A percentile compares a stretch with the other conserved stretches of the same genome.
Conservation (phyloP, 1,140 invertebrate genomes). For the Lordiphosa mommai region DNA sequence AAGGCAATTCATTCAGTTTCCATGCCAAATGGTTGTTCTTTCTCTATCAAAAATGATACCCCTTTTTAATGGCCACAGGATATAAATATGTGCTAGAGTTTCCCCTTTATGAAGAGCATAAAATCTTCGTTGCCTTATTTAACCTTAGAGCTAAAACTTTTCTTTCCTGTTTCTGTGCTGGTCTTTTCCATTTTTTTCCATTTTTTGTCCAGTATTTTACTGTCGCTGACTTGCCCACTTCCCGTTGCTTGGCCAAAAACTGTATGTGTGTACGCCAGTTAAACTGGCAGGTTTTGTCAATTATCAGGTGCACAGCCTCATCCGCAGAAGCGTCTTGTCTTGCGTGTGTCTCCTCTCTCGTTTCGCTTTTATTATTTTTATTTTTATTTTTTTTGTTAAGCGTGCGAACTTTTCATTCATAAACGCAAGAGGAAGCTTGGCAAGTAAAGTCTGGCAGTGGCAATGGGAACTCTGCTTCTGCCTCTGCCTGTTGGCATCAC, state of each 20-base stretch:
- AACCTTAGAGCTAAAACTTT: background rate
- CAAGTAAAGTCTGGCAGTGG: no score
- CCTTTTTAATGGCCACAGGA: no score
- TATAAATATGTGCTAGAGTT: no score
- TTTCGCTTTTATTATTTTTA: background rate
- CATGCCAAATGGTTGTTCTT: no score
- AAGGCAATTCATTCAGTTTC: no score
- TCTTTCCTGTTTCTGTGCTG: background rate
- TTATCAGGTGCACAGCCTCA: slow-evolving; percentile 58
- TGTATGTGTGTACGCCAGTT: no score
- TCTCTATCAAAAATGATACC: no score
- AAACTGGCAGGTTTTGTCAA: slow-evolving; percentile 70
- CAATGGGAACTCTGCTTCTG: background rate
- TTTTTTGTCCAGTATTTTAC: slow-evolving; percentile 9
- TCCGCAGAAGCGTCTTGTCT: background rate
- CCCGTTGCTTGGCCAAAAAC: slow-evolving; percentile 22
- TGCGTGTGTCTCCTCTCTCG: slow-evolving; percentile 2
- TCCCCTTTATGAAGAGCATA: no score
- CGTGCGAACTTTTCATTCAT: slow-evolving; percentile 70
- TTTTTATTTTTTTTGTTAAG: slow-evolving; percentile 14
- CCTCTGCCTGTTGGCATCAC: background rate
- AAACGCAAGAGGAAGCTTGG: slow-evolving; percentile 25
- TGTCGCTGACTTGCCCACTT: slow-evolving; percentile 50
- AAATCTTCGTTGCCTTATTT: background rate
- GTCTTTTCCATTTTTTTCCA: background rate